phyloP scores from a whole-genome alignment of 2,888 invertebrate species.

The Lycia hirtaria region DNA sequence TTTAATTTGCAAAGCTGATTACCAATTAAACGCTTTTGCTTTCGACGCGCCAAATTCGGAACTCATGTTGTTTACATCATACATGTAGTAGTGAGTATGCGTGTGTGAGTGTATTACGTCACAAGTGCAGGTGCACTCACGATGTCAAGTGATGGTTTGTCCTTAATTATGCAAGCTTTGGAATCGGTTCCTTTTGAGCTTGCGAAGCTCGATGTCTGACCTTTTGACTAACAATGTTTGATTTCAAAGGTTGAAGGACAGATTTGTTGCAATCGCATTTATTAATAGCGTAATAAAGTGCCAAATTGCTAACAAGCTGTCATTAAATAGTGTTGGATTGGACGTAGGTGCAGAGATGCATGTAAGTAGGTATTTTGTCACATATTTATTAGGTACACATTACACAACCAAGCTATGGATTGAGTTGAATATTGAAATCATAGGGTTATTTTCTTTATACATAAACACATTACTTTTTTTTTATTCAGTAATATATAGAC shows the following conservation, averaged over 20 bases:
- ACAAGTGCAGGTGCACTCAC: conserved; percentile 20
- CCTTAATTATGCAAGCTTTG: conserved; percentile 25
- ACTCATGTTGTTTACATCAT: neutral
- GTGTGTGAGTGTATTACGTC: conserved; percentile 26
- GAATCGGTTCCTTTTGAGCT: conserved; percentile 20
- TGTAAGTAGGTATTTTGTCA: no score
- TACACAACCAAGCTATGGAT: no score
- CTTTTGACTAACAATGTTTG: conserved; percentile 9
- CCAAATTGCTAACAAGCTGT: neutral
- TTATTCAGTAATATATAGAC: no score
- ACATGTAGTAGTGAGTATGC: neutral
- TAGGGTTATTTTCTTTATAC: neutral
- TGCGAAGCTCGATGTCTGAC: conserved; percentile 19
- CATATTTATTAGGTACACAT: no score
- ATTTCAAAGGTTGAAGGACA: conserved; percentile 12
- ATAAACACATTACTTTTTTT: no score
- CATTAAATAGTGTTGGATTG: neutral
- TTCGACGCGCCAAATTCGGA: conserved; percentile 10
- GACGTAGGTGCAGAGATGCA: neutral
- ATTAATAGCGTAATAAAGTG: neutral
- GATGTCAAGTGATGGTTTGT: conserved; percentile 24
- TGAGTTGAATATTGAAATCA: neutral
- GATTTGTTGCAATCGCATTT: neutral
- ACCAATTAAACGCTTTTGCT: conserved; percentile 6
- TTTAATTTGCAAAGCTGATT: conserved; percentile 4